Percentiles rank a stretch among this genome's conserved stretches.
Evolutionary conservation across 2,797 vertebrate species (phyloP).

Genomic region (Artibeus jamaicensis): DNA sequence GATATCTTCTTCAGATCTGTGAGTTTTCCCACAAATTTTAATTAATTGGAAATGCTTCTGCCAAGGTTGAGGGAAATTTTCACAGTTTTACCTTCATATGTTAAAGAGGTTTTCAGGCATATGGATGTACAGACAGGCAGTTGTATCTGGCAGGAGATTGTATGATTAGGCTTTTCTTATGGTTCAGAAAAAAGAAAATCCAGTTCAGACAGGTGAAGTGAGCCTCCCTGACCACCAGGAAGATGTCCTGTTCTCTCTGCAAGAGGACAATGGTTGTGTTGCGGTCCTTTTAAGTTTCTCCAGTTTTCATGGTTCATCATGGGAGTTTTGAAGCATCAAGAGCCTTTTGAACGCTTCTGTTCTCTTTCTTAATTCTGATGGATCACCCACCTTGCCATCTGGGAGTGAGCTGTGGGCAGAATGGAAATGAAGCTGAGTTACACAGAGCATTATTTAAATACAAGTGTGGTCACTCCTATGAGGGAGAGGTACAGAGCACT

Average conservation of each 20-base stretch:
- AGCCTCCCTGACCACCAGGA: background rate
- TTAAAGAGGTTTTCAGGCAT: background rate
- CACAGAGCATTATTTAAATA: background rate
- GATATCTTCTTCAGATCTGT: background rate
- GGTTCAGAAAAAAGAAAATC: background rate
- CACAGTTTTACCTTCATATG: background rate
- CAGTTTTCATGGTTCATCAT: background rate
- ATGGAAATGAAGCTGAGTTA: background rate
- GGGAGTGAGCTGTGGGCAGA: background rate
- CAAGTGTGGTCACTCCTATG: background rate
- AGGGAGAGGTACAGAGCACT: background rate
- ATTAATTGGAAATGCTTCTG: background rate
- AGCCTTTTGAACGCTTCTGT: background rate
- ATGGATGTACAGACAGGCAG: background rate
- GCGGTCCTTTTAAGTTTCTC: background rate
- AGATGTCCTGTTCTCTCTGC: background rate
- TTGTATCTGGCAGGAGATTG: background rate
- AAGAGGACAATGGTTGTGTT: background rate
- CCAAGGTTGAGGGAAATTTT: background rate
- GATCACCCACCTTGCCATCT: background rate
- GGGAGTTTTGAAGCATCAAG: background rate
- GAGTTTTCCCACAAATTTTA: background rate
- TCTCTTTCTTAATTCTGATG: background rate
- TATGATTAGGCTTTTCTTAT: background rate
- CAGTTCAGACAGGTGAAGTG: background rate